A percentile compares a stretch with the other conserved stretches of the same genome.
These are phyloP conservation scores for Carollia perspicillata DNA, from an alignment of 2,113 vertebrate genomes.

Conservation along the genomic window DNA sequence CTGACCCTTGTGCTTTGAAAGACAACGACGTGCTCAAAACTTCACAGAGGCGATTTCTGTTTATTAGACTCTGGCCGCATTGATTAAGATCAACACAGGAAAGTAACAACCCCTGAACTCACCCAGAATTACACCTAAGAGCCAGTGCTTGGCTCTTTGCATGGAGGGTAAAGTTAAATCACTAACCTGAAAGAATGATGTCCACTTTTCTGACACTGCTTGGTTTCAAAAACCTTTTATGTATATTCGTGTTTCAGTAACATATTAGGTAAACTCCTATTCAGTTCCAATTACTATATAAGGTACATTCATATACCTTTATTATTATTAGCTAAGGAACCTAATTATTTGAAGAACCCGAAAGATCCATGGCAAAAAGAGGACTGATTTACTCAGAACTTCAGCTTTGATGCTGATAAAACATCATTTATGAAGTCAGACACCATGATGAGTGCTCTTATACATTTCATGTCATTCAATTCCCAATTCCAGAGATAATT, in stretches of 20 bases:
- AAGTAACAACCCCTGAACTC: too few relatives aligned
- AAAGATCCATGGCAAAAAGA: not conserved
- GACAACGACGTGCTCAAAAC: too few relatives aligned
- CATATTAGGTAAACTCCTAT: not conserved
- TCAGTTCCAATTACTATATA: not conserved
- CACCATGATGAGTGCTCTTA: not conserved
- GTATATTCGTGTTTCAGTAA: not conserved
- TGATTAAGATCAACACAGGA: too few relatives aligned
- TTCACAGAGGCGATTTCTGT: too few relatives aligned
- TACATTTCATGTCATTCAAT: not conserved
- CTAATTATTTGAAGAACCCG: not conserved
- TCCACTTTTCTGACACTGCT: not conserved
- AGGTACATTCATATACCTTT: not conserved
- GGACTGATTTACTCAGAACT: not conserved
- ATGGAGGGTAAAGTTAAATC: too few relatives aligned
- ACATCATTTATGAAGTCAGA: not conserved
- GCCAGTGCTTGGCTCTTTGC: too few relatives aligned
- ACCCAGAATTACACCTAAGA: too few relatives aligned
- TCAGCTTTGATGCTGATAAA: not conserved
- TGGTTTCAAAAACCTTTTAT: not conserved
- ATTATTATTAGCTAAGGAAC: not conserved
- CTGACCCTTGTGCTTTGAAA: too few relatives aligned
- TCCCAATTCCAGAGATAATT: not conserved
- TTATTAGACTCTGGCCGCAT: too few relatives aligned
- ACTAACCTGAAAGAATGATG: too few relatives aligned